These are phyloP conservation scores for Tenthredo mesomela DNA, from an alignment of 2,888 invertebrate species.

Conservation along the genomic window DNA sequence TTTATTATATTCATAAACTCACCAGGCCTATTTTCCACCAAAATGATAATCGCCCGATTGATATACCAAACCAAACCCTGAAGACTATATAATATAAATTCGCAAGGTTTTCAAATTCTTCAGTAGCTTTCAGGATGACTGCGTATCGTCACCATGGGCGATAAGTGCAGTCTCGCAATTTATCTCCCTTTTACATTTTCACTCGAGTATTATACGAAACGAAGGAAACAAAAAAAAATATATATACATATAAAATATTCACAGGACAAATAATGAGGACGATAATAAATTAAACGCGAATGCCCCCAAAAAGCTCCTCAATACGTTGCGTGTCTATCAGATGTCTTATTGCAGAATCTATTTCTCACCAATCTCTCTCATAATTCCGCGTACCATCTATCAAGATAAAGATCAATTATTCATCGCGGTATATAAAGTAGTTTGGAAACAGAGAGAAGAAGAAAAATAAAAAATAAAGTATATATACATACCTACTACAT, in stretches of 20 bases:
- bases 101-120: not conserved
- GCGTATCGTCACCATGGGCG: not conserved
- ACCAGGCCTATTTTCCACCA: not conserved
- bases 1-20: slow-evolving; percentile 8
- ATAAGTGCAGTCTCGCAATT: not conserved
- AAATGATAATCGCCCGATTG: not conserved
- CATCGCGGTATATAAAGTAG: not conserved
- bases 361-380: not conserved
- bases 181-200: not conserved
- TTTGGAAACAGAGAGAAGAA: not conserved
- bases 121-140: not conserved
- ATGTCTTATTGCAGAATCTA: not conserved
- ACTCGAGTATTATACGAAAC: not conserved
- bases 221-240: not conserved
- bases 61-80: not conserved
- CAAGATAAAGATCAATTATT: not conserved
- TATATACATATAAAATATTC: too few species aligned
- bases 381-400: not conserved
- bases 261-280: not conserved
- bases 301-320: not conserved
- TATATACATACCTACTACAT: too few species aligned
- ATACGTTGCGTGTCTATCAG: not conserved
- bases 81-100: not conserved
- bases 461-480: not conserved
- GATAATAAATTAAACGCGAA: not conserved